phyloP scores from a whole-genome alignment of 2,797 vertebrate species.

The Clarias pachynema region DNA sequence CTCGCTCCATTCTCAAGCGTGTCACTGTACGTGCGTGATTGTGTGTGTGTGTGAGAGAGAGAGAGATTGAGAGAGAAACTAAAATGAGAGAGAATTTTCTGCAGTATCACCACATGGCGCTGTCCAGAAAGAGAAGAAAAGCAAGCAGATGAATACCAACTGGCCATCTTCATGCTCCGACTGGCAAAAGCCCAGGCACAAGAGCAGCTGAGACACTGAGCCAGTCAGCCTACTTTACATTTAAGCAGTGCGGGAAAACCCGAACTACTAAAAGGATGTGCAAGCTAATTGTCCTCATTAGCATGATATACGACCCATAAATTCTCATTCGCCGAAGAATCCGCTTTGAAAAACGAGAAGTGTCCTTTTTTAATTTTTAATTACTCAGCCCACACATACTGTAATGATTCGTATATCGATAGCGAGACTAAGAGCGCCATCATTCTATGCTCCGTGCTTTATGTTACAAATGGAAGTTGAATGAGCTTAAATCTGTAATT shows the following conservation, averaged over 20 bases:
- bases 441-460: conserved; percentile 64
- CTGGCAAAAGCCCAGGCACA: conserved; percentile 22
- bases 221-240: conserved; percentile 65
- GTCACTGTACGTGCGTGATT: not conserved
- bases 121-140: conserved; percentile 49
- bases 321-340: conserved; percentile 61
- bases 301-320: conserved; percentile 74
- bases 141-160: conserved; percentile 49
- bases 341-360: conserved; percentile 63
- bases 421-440: conserved; percentile 67
- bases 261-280: conserved; percentile 52
- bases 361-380: conserved; percentile 78
- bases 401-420: conserved; percentile 66
- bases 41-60: not conserved
- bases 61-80: conserved; percentile 6
- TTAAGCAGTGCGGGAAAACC: conserved; percentile 45
- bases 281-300: conserved; percentile 75
- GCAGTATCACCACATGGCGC: not conserved
- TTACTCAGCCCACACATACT: conserved; percentile 69
- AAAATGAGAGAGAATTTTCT: conserved; percentile 23
- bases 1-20: conserved; percentile 39
- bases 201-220: conserved; percentile 46
- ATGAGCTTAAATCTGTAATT: conserved; percentile 65
- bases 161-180: conserved; percentile 47
- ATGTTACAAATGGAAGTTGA: conserved; percentile 70